A percentile compares a stretch with the other conserved stretches of the same genome.
These are phyloP conservation scores for Merodon equestris DNA, from an alignment of 2,888 invertebrate species.

Conservation along the genomic window DNA sequence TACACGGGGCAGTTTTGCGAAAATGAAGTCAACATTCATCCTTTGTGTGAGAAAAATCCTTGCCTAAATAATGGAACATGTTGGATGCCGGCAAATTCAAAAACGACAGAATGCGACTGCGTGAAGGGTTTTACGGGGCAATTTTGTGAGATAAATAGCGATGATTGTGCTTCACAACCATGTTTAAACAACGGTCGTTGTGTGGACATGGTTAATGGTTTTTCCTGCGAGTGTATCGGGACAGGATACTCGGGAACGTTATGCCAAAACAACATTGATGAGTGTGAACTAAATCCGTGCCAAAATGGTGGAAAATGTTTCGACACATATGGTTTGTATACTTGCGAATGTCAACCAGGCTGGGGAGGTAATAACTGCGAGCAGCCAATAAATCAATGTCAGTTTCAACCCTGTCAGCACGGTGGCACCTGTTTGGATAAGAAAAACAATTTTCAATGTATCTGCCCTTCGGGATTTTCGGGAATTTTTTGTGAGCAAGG, in stretches of 20 bases:
- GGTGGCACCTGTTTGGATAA: constrained; percentile 85
- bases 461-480: constrained; percentile 83
- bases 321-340: constrained; percentile 89
- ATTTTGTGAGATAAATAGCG: constrained; percentile 83
- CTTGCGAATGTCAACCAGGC: constrained; percentile 88
- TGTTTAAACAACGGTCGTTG: constrained; percentile 88
- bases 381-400: constrained; percentile 81
- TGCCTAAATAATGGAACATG: constrained; percentile 91
- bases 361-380: constrained; percentile 90
- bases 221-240: constrained; percentile 87
- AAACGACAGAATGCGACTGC: constrained; percentile 82
- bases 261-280: constrained; percentile 89
- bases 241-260: constrained; percentile 87
- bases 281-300: constrained; percentile 87
- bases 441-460: constrained; percentile 83
- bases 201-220: constrained; percentile 86
- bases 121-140: constrained; percentile 79
- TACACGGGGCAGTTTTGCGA: constrained; percentile 87
- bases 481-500: constrained; percentile 77
- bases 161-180: constrained; percentile 86
- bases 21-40: constrained; percentile 84
- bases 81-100: constrained; percentile 82
- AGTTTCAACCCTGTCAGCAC: constrained; percentile 86
- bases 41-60: constrained; percentile 86
- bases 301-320: constrained; percentile 88